Evolutionary conservation across 37 sponge, comb jelly and placozoan genomes (phyloP).

Genomic region (Axinella damicornis): DNA sequence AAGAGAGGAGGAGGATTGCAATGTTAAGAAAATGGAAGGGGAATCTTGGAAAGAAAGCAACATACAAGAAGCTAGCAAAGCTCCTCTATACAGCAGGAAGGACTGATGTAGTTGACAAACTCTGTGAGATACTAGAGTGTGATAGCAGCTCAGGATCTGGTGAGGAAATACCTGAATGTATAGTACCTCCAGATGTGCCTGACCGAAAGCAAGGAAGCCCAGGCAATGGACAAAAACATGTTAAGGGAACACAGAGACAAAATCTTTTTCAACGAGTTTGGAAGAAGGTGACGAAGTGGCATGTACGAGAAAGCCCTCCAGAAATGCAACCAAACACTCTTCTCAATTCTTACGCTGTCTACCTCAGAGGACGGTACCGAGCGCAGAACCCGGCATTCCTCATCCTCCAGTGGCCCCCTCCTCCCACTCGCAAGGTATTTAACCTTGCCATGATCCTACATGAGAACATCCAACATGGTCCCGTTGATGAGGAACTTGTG

Average conservation of each 20-base stretch:
- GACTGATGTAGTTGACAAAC: neutral
- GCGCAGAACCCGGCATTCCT: neutral
- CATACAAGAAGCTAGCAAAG: neutral
- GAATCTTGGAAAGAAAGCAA: neutral
- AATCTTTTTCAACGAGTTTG: too few relatives aligned
- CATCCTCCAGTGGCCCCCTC: neutral
- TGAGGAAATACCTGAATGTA: too few relatives aligned
- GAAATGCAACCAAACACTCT: too few relatives aligned
- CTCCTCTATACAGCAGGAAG: neutral
- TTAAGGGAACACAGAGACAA: too few relatives aligned
- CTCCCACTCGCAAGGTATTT: neutral
- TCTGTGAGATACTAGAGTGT: neutral
- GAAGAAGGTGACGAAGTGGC: too few relatives aligned
- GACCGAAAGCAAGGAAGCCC: too few relatives aligned
- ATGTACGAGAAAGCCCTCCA: too few relatives aligned
- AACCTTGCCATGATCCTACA: slow-evolving; percentile 4
- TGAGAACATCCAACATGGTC: neutral
- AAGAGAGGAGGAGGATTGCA: neutral
- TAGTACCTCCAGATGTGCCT: too few relatives aligned
- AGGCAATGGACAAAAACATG: too few relatives aligned
- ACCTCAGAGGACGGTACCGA: slow-evolving; percentile 1
- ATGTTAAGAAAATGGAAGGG: neutral
- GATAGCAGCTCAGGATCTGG: too few relatives aligned
- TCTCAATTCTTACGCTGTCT: neutral
- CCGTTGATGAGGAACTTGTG: neutral